Evolutionary conservation across 1,140 invertebrate species (phyloP).

Genomic region (Adelges cooleyi): DNA sequence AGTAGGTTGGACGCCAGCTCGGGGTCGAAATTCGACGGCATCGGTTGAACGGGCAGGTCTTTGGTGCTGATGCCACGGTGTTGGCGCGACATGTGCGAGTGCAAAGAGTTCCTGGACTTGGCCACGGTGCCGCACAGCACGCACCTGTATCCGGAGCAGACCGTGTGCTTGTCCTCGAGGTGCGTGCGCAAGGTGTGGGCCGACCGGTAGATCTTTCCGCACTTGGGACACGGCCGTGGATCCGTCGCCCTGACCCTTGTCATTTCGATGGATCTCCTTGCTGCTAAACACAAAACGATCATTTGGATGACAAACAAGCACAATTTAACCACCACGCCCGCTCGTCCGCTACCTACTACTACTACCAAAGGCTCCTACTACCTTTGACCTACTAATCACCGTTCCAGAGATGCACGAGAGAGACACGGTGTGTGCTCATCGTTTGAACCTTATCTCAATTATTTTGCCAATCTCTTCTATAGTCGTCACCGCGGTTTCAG

Average conservation of each 20-base stretch:
- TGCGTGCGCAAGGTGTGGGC: slow-evolving; percentile 81
- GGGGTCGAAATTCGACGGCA: slow-evolving; percentile 81
- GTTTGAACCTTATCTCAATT: too few species aligned
- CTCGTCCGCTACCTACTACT: too few species aligned
- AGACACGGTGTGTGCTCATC: too few species aligned
- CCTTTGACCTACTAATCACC: too few species aligned
- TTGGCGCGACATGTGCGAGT: slow-evolving; percentile 85
- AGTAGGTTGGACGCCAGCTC: slow-evolving; percentile 66
- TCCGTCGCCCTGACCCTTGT: slow-evolving; percentile 77
- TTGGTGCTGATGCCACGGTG: slow-evolving; percentile 84
- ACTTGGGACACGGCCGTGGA: slow-evolving; percentile 80
- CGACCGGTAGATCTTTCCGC: slow-evolving; percentile 82
- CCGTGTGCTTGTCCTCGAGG: slow-evolving; percentile 82
- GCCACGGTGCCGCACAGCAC: slow-evolving; percentile 83
- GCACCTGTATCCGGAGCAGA: slow-evolving; percentile 81
- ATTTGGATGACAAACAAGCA: too few species aligned
- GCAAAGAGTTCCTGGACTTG: slow-evolving; percentile 77
- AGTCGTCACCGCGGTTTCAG: too few species aligned
- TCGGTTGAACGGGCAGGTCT: slow-evolving; percentile 76
- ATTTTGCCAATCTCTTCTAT: too few species aligned
- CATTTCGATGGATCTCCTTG: slow-evolving; percentile 61
- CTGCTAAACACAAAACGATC: too few species aligned
- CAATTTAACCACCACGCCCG: too few species aligned
- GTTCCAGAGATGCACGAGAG: too few species aligned
- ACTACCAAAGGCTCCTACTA: too few species aligned